Evolutionary conservation across 2,113 vertebrate genomes (phyloP).

Genomic region (Turdus rufiventris): DNA sequence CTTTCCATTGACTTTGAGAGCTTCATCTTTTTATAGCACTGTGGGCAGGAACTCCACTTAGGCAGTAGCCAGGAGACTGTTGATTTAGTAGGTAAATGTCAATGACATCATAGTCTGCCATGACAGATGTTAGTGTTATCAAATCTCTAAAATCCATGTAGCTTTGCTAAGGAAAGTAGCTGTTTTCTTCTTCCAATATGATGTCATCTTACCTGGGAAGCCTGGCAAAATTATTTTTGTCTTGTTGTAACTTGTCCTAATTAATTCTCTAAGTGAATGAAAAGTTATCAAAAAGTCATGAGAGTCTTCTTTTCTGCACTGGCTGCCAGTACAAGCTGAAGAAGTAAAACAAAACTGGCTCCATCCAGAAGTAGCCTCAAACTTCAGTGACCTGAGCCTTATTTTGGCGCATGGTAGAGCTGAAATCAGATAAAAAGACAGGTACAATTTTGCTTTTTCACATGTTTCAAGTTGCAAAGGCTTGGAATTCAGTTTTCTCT

Average conservation of each 20-base stretch:
- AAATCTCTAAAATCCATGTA: background rate
- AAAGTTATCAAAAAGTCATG: background rate
- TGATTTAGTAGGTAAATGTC: constrained; percentile 15
- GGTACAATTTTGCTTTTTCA: background rate
- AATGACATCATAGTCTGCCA: background rate
- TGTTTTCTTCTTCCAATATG: background rate
- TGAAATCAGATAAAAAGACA: background rate
- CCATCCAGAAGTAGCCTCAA: background rate
- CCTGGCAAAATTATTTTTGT: background rate
- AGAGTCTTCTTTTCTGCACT: background rate
- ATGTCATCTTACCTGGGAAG: background rate
- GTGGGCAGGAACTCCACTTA: background rate
- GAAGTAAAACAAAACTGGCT: background rate
- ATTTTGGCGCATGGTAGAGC: background rate
- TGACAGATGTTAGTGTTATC: background rate
- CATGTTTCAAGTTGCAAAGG: background rate
- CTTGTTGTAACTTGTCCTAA: background rate
- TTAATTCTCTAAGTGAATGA: background rate
- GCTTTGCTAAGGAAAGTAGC: background rate
- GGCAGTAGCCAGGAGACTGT: background rate
- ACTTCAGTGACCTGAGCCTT: background rate
- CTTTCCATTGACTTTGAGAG: background rate
- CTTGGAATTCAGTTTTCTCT: background rate
- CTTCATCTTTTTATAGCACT: background rate
- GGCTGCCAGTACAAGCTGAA: background rate